phyloP scores from a whole-genome alignment of 2,888 invertebrate genomes.

The Lutraria lutraria region DNA sequence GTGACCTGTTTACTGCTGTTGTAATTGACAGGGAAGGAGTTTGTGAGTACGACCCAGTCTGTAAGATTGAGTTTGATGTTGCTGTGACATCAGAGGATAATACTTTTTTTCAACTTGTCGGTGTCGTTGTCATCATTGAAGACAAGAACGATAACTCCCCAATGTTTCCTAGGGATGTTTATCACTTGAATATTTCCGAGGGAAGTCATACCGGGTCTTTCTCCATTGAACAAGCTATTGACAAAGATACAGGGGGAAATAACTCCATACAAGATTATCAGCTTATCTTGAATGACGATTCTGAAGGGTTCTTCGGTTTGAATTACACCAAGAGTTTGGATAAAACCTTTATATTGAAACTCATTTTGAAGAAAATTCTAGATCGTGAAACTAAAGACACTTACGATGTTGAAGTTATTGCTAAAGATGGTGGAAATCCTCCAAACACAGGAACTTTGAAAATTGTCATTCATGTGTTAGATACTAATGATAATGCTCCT shows the following conservation, averaged over 20 bases:
- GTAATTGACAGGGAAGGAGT: conserved; percentile 78
- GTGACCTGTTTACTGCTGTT: conserved; percentile 64
- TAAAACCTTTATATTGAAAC: conserved; percentile 55
- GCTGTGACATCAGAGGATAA: conserved; percentile 63
- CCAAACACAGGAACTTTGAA: conserved; percentile 67
- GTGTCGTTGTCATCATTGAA: conserved; percentile 67
- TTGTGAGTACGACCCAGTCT: conserved; percentile 63
- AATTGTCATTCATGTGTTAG: conserved; percentile 67
- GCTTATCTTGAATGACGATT: conserved; percentile 61
- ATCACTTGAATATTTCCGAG: conserved; percentile 75
- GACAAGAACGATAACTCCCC: conserved; percentile 81
- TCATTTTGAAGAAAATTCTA: conserved; percentile 61
- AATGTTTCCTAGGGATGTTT: conserved; percentile 66
- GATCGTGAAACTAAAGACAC: conserved; percentile 68
- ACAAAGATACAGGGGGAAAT: conserved; percentile 76
- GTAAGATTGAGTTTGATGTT: conserved; percentile 73
- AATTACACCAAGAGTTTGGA: conserved; percentile 58
- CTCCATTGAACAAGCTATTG: conserved; percentile 72
- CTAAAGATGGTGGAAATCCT: conserved; percentile 73
- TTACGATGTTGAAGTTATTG: conserved; percentile 68
- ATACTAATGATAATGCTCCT: conserved; percentile 75
- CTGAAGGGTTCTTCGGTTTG: conserved; percentile 71
- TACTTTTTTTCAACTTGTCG: conserved; percentile 62
- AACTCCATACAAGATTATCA: conserved; percentile 77
- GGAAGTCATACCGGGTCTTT: conserved; percentile 68